A percentile compares a stretch with the other conserved stretches of the same genome.
These are phyloP conservation scores for Trichonephila clavipes DNA, from an alignment of 1,140 invertebrate species.

Conservation along the genomic window DNA sequence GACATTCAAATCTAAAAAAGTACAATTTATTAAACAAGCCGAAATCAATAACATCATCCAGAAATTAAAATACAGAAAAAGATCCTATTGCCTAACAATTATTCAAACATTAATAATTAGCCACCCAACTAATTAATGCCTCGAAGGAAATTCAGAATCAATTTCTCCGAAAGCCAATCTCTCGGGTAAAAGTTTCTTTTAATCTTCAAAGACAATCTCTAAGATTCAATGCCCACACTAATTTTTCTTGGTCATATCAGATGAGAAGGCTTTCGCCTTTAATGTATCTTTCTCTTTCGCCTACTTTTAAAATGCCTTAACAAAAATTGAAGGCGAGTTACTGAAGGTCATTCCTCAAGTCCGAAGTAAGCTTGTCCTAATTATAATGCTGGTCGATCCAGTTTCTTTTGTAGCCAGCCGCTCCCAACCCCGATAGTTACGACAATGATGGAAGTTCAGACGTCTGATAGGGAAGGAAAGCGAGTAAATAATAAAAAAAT, in stretches of 20 bases:
- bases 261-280: neutral
- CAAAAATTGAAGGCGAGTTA: slow-evolving; percentile 30
- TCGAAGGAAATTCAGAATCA: neutral
- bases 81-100: too few species aligned
- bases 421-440: slow-evolving; percentile 15
- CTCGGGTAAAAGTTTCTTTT: neutral
- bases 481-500: neutral
- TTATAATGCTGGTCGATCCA: slow-evolving; percentile 55
- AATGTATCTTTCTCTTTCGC: neutral
- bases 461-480: neutral
- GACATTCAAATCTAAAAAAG: too few species aligned
- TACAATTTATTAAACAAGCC: too few species aligned
- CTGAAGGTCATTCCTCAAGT: slow-evolving; percentile 68
- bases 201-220: neutral
- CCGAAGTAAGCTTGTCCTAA: slow-evolving; percentile 67
- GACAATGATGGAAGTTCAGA: slow-evolving; percentile 7
- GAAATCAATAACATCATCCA: too few species aligned
- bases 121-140: neutral
- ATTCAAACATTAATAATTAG: too few species aligned
- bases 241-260: neutral
- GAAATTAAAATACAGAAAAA: too few species aligned
- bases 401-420: slow-evolving; percentile 24
- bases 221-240: neutral
- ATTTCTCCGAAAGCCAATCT: neutral
- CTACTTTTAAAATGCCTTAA: slow-evolving; percentile 14